Evolutionary conservation across 2,888 invertebrate genomes (phyloP).

Genomic region (Dasypolia templi): DNA sequence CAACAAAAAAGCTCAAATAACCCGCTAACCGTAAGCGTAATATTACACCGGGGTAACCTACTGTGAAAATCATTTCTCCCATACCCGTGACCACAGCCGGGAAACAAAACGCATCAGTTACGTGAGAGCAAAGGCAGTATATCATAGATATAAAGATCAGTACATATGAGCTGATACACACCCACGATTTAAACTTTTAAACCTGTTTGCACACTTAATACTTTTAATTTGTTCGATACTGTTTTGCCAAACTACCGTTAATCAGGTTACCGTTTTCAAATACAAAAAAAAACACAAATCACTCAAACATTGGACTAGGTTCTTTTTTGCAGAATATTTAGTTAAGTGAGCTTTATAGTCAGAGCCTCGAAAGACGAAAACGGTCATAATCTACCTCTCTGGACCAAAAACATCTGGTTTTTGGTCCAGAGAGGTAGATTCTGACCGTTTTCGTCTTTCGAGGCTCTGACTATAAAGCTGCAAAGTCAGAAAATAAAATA

Average conservation of each 20-base stretch:
- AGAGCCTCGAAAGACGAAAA: too few relatives aligned
- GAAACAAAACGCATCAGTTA: conserved; percentile 54
- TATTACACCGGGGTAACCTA: conserved; percentile 16
- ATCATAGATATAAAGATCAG: conserved; percentile 38
- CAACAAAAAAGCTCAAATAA: conserved; percentile 1
- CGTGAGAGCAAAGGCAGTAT: conserved; percentile 29
- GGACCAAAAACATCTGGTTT: not conserved
- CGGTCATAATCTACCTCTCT: too few relatives aligned
- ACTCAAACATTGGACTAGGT: too few relatives aligned
- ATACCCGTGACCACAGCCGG: conserved; percentile 17
- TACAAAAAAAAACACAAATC: not conserved
- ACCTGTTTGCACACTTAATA: not conserved
- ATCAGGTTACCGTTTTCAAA: not conserved
- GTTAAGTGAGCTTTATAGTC: not conserved
- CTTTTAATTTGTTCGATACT: not conserved
- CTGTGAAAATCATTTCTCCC: conserved; percentile 48
- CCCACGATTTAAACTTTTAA: not conserved
- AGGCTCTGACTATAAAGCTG: not conserved
- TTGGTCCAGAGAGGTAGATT: not conserved
- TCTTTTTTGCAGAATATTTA: not conserved
- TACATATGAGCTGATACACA: conserved; percentile 3
- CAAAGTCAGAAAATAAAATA: too few relatives aligned
- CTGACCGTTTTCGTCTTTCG: too few relatives aligned
- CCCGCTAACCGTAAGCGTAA: conserved; percentile 1
- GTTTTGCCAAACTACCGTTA: not conserved